Evolutionary conservation across 2,888 invertebrate species (phyloP), one percentile per base, ranked within the genome.

Genomic region (Gnatocerus cornutus): DNA sequence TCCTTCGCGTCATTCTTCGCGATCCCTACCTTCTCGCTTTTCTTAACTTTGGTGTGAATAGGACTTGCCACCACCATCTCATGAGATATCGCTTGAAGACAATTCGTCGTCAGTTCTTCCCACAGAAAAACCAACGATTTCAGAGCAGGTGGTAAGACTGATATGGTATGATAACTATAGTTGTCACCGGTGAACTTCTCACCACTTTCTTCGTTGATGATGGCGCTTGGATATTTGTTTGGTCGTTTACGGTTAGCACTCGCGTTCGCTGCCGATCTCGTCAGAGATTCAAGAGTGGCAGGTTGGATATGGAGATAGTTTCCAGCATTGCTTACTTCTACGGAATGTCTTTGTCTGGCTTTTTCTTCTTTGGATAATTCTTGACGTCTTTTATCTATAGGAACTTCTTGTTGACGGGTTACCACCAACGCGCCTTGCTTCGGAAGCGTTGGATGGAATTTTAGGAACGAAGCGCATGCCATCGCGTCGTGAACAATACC

Each of bases 401-500:
- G 81, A 72, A 74, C 52, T 30, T 84, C 83, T 12, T 85, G 85
- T 81, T 45, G 65, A 14, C 90, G 88, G 0, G 94, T 94, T 1
- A 94, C 90, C 0, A 95, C 94, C 0, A 91, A 86, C 77, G 87
- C 93, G 73, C 89, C 93, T 80, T 92, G 91, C 81, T 96, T 96
- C 12, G 95, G 94, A 69, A 96, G 84, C 29, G 91, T 90, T 0
- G 96, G 96, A 84, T 96, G 94, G 82, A 98, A 98, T 85, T 97
- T 97, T 6, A 99, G 88, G 82, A 96, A 99, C 0, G 98, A 96
- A 0, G 98, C 97, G 82, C 97, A 98, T 0, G 98, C 97, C 92
- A 99, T 98, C 4, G 98, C 97, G 83, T 99, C 98, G 82, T 98
- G 97, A 0, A 98, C 97, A 50, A 98, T 92, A 9, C 97, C 91